phyloP scores from a whole-genome alignment of 1,140 invertebrate genomes.

The Drosophila bocki region DNA sequence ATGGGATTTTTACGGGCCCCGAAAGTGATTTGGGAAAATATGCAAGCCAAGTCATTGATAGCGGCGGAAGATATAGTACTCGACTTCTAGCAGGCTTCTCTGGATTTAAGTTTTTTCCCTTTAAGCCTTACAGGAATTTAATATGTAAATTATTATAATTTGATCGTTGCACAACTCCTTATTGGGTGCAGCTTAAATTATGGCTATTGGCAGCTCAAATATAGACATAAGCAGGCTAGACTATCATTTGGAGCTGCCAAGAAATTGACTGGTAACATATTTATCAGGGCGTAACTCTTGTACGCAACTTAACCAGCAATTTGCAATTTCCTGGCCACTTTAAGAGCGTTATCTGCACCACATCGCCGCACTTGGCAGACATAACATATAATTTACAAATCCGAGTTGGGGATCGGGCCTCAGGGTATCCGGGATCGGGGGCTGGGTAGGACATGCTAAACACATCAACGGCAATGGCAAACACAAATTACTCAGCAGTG shows the following conservation, averaged over 20 bases:
- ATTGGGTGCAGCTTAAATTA: neutral
- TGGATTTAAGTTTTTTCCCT: neutral
- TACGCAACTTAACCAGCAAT: conserved; percentile 67
- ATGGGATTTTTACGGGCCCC: conserved; percentile 61
- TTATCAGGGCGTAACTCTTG: conserved; percentile 31
- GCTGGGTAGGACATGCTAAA: conserved; percentile 56
- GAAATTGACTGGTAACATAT: conserved; percentile 42
- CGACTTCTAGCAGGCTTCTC: conserved; percentile 14
- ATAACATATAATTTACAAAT: conserved; percentile 75
- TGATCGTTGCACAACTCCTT: neutral
- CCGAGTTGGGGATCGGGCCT: conserved; percentile 11
- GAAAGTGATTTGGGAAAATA: conserved; percentile 37
- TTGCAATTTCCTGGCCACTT: conserved; percentile 78
- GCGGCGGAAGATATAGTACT: conserved; percentile 6
- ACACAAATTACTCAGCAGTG: conserved; percentile 81
- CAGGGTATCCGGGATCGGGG: conserved; percentile 3
- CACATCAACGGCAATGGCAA: conserved; percentile 63
- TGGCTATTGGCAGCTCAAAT: conserved; percentile 41
- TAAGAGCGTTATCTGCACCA: conserved; percentile 55
- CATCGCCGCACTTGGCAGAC: conserved; percentile 48
- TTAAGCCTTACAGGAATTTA: neutral
- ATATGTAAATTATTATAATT: neutral
- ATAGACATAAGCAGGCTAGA: conserved; percentile 53
- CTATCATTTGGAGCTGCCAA: conserved; percentile 50
- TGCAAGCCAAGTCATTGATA: conserved; percentile 43